Percentiles rank a stretch among this genome's conserved stretches.
Conservation (phyloP, 2,888 invertebrate species). For the Drosophila subquinaria region DNA sequence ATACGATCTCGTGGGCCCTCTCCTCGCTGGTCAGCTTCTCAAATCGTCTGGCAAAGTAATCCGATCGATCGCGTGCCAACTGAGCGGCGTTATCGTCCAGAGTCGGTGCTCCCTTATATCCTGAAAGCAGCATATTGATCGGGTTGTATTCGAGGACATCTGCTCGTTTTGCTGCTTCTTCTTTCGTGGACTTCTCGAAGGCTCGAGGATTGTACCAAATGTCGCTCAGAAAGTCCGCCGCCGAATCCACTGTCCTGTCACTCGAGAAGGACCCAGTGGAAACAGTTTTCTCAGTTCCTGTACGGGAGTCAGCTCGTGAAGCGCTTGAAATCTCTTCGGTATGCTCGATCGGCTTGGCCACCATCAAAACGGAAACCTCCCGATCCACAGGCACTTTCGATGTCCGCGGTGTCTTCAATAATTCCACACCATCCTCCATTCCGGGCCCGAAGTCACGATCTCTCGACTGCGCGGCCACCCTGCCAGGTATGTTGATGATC, state of each 20-base stretch:
- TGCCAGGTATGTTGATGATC: conserved; percentile 1
- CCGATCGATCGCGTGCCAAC: neutral
- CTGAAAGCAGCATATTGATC: conserved; percentile 23
- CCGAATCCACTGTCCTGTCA: neutral
- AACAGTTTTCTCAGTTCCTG: neutral
- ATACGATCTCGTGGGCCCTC: neutral
- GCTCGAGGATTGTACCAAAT: conserved; percentile 36
- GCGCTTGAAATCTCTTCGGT: neutral
- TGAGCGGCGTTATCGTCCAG: neutral
- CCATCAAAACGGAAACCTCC: neutral
- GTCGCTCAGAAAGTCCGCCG: conserved; percentile 19
- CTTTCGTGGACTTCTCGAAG: neutral
- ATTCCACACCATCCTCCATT: neutral
- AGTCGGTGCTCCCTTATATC: neutral
- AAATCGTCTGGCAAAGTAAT: conserved; percentile 11
- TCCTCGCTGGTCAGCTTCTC: conserved; percentile 2
- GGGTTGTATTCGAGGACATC: neutral
- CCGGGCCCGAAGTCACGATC: neutral
- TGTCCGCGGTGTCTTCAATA: neutral
- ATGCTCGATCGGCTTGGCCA: neutral
- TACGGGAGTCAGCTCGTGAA: neutral
- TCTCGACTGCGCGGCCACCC: neutral
- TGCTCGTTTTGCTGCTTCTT: neutral
- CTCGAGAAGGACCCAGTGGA: neutral
- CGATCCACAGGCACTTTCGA: neutral